These are phyloP conservation scores for Diarsia dahlii DNA, from an alignment of 2,888 invertebrate species.

Conservation along the genomic window DNA sequence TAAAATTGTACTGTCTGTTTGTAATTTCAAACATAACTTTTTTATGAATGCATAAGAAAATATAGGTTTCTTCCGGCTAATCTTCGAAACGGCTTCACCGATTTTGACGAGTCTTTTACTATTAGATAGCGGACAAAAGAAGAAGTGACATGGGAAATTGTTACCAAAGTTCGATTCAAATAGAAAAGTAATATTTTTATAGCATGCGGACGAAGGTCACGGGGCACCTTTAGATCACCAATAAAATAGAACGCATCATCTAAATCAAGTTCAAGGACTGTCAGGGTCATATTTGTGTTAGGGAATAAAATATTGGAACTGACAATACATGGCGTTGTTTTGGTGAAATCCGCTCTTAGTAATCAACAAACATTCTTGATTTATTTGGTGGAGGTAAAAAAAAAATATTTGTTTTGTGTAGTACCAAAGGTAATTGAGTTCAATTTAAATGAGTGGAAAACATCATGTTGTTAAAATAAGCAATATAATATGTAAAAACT, in stretches of 20 bases:
- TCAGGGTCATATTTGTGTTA: neutral
- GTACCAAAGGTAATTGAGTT: neutral
- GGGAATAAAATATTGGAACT: neutral
- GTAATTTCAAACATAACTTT: too few species aligned
- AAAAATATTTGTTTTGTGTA: neutral
- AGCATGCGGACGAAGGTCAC: too few species aligned
- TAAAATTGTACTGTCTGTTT: too few species aligned
- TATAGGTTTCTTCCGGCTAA: too few species aligned
- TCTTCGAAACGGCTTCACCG: too few species aligned
- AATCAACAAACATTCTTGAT: neutral
- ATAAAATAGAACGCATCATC: neutral
- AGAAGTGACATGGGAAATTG: too few species aligned
- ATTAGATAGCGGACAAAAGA: too few species aligned
- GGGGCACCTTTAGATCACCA: neutral
- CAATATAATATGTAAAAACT: neutral
- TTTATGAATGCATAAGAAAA: too few species aligned
- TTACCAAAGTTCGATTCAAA: too few species aligned
- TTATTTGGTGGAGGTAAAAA: neutral
- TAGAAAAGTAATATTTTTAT: too few species aligned
- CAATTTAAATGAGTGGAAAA: neutral
- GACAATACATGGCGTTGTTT: too few species aligned
- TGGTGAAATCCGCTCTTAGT: neutral
- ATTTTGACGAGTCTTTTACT: too few species aligned
- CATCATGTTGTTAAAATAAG: neutral
- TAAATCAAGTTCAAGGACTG: neutral